Evolutionary conservation across 2,113 vertebrate genomes (phyloP).

Genomic region (Myanophis thanlyinensis): DNA sequence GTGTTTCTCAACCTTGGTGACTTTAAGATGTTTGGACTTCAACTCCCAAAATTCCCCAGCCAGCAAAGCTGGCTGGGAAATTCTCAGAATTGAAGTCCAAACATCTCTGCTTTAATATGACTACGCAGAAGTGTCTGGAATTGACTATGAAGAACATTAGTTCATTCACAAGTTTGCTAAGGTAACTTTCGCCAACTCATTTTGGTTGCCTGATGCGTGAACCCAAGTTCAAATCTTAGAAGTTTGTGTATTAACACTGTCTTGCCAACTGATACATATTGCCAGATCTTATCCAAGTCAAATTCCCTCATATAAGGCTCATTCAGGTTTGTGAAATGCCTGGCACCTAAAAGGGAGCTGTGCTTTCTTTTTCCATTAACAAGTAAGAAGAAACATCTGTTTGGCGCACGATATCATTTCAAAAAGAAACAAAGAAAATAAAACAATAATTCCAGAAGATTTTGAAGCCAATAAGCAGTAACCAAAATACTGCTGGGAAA

Average conservation of each 20-base stretch:
- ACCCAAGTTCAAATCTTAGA: background rate
- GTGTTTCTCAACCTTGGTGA: too few species aligned
- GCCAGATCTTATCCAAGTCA: background rate
- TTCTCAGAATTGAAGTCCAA: too few species aligned
- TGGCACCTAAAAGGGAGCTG: background rate
- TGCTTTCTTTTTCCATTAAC: background rate
- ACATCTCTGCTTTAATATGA: too few species aligned
- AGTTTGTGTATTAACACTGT: background rate
- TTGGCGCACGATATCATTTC: background rate
- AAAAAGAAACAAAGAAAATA: background rate
- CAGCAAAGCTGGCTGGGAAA: too few species aligned
- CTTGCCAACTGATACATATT: background rate
- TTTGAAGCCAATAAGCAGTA: background rate
- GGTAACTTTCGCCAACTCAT: background rate
- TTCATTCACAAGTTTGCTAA: background rate
- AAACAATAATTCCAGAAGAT: background rate
- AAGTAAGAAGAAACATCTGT: background rate
- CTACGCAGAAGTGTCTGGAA: background rate
- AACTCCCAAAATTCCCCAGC: too few species aligned
- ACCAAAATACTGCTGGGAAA: background rate
- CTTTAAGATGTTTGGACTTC: too few species aligned
- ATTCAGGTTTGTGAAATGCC: background rate
- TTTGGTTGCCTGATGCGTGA: background rate
- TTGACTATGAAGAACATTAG: background rate
- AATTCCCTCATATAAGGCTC: background rate